phyloP scores from a whole-genome alignment of 2,888 invertebrate genomes.

The Notodonta ziczac region DNA sequence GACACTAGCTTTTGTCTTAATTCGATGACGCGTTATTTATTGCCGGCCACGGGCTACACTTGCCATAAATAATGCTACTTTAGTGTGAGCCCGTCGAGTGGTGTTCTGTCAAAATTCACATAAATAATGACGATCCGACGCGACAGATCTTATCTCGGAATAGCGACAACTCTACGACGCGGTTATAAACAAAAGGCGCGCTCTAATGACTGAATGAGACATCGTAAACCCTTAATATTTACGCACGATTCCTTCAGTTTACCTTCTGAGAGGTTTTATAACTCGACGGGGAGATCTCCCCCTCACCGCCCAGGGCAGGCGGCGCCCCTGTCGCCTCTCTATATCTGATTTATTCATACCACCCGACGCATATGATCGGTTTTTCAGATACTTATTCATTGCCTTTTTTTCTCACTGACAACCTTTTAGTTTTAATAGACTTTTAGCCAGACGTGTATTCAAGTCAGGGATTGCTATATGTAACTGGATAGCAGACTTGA shows the following conservation, averaged over 20 bases:
- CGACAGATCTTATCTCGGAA: conserved; percentile 72
- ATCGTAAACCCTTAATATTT: conserved; percentile 81
- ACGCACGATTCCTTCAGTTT: conserved; percentile 77
- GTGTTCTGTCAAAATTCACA: conserved; percentile 80
- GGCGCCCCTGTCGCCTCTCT: conserved; percentile 67
- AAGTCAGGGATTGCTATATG: too few relatives aligned
- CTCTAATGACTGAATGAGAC: conserved; percentile 81
- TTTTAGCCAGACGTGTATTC: not conserved
- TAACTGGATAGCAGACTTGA: too few relatives aligned
- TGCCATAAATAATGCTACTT: conserved; percentile 79
- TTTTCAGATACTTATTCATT: conserved; percentile 68
- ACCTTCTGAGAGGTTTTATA: conserved; percentile 80
- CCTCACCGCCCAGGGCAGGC: conserved; percentile 56
- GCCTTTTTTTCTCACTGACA: conserved; percentile 60
- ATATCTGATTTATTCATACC: conserved; percentile 83
- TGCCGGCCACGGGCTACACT: conserved; percentile 59
- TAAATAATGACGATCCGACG: conserved; percentile 76
- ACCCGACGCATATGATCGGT: conserved; percentile 80
- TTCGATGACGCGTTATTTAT: conserved; percentile 78
- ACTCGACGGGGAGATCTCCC: conserved; percentile 64
- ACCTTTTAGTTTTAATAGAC: conserved; percentile 47
- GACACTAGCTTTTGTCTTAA: conserved; percentile 79
- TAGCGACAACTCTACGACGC: conserved; percentile 69
- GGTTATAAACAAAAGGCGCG: conserved; percentile 77
- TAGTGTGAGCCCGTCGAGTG: conserved; percentile 61